These are phyloP conservation scores for Listronotus oregonensis DNA, from an alignment of 1,140 invertebrate genomes.

Conservation along the genomic window DNA sequence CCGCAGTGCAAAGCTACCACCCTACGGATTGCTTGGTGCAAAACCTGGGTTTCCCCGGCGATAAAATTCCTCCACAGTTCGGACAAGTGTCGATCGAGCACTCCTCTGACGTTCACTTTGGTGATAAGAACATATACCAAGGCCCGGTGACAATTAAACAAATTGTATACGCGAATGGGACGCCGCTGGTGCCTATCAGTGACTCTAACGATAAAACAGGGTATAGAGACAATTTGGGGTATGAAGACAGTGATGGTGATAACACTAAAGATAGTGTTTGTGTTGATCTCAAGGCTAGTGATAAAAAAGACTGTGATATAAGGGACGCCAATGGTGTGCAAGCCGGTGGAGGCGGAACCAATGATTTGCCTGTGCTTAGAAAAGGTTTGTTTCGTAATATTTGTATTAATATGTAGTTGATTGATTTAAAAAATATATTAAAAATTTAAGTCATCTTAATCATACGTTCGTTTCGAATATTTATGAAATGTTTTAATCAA, in stretches of 20 bases:
- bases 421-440: too few species aligned
- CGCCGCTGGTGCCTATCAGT: slow-evolving; percentile 8
- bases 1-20: background rate
- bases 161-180: slow-evolving; percentile 58
- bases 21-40: background rate
- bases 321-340: background rate
- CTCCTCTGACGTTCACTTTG: slow-evolving; percentile 67
- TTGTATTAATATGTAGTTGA: too few species aligned
- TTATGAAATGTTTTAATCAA: too few species aligned
- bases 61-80: slow-evolving; percentile 50
- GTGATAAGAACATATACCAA: slow-evolving; percentile 68
- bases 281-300: slow-evolving; percentile 9
- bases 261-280: background rate
- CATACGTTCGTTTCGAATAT: too few species aligned
- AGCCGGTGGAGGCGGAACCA: background rate
- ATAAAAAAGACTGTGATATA: slow-evolving; percentile 2
- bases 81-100: slow-evolving; percentile 64
- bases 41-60: background rate
- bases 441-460: too few species aligned
- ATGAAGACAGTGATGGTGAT: slow-evolving; percentile 5
- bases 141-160: slow-evolving; percentile 71
- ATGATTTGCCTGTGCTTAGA: background rate
- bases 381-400: too few species aligned
- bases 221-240: slow-evolving; percentile 25
- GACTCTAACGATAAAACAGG: background rate